phyloP scores from a whole-genome alignment of 2,888 invertebrate species.

The Chydorus sphaericus region DNA sequence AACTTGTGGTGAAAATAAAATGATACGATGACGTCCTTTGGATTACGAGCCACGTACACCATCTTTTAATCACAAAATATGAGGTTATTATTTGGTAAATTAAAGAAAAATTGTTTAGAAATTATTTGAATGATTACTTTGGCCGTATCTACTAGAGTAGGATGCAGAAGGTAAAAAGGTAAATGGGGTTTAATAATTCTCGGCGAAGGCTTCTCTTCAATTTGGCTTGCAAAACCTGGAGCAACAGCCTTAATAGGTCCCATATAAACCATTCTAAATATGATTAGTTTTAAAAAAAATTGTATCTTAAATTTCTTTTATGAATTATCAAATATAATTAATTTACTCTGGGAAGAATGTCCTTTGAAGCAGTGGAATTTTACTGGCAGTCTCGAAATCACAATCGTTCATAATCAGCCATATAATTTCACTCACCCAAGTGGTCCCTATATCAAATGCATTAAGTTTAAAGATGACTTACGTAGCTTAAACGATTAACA shows the following conservation, averaged over 20 bases:
- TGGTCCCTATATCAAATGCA: too few species aligned
- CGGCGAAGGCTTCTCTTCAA: conserved; percentile 18
- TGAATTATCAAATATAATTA: too few species aligned
- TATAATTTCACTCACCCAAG: conserved; percentile 33
- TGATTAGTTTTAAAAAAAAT: too few species aligned
- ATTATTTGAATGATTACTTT: conserved; percentile 33
- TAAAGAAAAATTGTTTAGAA: conserved; percentile 64
- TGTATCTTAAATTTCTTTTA: too few species aligned
- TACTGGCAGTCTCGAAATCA: conserved; percentile 22
- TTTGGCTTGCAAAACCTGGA: too few species aligned
- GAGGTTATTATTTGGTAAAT: too few species aligned
- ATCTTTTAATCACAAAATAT: too few species aligned
- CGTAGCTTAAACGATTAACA: too few species aligned
- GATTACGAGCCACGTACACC: conserved; percentile 70
- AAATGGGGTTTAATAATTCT: conserved; percentile 26
- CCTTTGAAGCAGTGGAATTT: conserved; percentile 29
- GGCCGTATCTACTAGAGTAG: conserved; percentile 7
- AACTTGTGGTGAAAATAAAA: conserved; percentile 61
- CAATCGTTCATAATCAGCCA: conserved; percentile 26
- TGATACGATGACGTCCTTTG: conserved; percentile 63
- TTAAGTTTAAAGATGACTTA: too few species aligned
- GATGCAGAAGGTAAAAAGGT: conserved; percentile 23
- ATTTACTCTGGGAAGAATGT: conserved; percentile 29
- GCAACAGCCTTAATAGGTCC: too few species aligned
- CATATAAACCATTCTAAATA: too few species aligned